Percentiles rank a stretch among this genome's conserved stretches.
These are phyloP conservation scores for Alcedo quadribrachys DNA, from an alignment of 2,797 vertebrate species.

Conservation along the genomic window DNA sequence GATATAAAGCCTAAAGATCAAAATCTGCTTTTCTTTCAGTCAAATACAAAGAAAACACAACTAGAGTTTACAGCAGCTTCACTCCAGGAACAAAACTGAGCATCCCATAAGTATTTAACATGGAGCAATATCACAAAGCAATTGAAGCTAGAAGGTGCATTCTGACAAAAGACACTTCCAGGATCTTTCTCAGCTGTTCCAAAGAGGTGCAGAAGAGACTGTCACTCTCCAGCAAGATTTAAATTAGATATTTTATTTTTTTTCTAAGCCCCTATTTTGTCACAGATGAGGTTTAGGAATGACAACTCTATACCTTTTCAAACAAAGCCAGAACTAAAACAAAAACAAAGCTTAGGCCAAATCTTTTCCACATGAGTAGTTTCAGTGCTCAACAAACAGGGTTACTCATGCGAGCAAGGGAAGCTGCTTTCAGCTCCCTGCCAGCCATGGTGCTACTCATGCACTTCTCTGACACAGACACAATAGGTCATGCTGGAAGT, in stretches of 20 bases:
- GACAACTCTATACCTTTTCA: constrained; percentile 33
- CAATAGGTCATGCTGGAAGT: neutral
- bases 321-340: constrained; percentile 59
- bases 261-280: constrained; percentile 34
- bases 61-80: neutral
- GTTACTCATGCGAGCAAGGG: constrained; percentile 28
- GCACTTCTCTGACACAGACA: neutral
- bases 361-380: constrained; percentile 38
- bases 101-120: neutral
- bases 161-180: neutral
- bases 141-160: neutral
- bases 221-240: constrained; percentile 30
- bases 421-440: neutral
- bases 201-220: constrained; percentile 14
- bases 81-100: neutral
- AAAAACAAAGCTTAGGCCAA: constrained; percentile 48
- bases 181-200: constrained; percentile 4
- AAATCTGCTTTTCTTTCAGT: neutral
- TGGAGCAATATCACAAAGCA: fast-evolving
- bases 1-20: neutral
- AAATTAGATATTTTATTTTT: constrained; percentile 9
- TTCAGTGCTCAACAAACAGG: neutral
- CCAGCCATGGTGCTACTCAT: neutral
- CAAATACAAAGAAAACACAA: neutral
- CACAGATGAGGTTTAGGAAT: constrained; percentile 6